These are phyloP conservation scores for Microtus agrestis DNA, from an alignment of 2,797 vertebrate species.

Conservation along the genomic window DNA sequence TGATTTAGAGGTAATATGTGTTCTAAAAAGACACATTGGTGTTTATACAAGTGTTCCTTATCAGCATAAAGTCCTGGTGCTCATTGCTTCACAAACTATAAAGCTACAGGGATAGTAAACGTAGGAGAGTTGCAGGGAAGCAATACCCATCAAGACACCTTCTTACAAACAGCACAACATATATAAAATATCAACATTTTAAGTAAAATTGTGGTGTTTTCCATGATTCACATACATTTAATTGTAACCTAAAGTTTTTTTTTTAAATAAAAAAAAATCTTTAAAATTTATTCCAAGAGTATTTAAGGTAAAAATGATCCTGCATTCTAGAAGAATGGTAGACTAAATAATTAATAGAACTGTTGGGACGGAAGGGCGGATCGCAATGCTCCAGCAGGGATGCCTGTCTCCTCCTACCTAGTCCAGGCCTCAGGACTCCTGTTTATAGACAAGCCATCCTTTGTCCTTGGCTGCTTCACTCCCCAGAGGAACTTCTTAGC, in stretches of 20 bases:
- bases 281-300: neutral
- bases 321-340: neutral
- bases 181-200: slow-evolving; percentile 12
- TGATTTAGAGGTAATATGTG: neutral
- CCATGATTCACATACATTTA: neutral
- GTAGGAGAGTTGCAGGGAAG: neutral
- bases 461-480: neutral
- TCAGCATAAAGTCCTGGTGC: neutral
- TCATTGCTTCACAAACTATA: slow-evolving; percentile 19
- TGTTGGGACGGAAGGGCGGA: too few species aligned
- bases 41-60: neutral
- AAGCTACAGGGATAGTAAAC: neutral
- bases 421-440: rapidly evolving
- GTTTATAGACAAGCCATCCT: neutral
- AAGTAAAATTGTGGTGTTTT: slow-evolving; percentile 9
- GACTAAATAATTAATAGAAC: neutral
- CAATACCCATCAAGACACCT: slow-evolving; percentile 19
- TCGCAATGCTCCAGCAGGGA: neutral
- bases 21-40: neutral
- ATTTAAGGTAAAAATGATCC: slow-evolving; percentile 48
- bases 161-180: slow-evolving; percentile 1
- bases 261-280: neutral
- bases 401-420: neutral
- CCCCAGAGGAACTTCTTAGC: neutral
- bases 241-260: neutral